phyloP scores from a whole-genome alignment of 1,140 invertebrate genomes.

The Leptoteleia sp. region DNA sequence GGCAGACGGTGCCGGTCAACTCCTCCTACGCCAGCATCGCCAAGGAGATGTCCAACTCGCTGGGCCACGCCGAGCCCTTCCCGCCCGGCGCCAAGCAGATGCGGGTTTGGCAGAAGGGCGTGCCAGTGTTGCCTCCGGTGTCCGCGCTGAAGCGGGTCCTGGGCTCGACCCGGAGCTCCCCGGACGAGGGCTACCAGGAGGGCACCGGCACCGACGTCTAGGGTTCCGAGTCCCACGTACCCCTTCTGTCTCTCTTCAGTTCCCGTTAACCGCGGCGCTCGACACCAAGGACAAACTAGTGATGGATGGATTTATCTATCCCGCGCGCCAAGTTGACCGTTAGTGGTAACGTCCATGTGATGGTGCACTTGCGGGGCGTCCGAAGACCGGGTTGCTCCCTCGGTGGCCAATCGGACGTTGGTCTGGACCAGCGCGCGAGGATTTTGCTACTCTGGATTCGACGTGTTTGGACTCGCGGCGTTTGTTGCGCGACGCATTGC shows the following conservation, averaged over 20 bases:
- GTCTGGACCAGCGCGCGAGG: no score
- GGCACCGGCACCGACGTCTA: constrained; percentile 95
- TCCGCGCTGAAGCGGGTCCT: constrained; percentile 89
- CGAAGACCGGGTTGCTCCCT: constrained; percentile 29
- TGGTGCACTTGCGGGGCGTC: constrained; percentile 43
- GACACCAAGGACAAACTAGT: constrained; percentile 64
- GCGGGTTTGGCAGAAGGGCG: constrained; percentile 91
- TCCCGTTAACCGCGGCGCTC: constrained; percentile 77
- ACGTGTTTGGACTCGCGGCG: constrained; percentile 29
- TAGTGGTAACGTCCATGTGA: constrained; percentile 71
- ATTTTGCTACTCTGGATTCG: constrained; percentile 11
- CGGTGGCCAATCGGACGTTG: not conserved
- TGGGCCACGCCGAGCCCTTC: constrained; percentile 74
- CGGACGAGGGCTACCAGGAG: constrained; percentile 95
- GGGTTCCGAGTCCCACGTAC: constrained; percentile 74
- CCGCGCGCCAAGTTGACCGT: constrained; percentile 68
- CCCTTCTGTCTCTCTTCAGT: constrained; percentile 34
- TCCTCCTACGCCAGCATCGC: constrained; percentile 83
- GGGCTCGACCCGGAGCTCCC: constrained; percentile 88
- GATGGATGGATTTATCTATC: constrained; percentile 55
- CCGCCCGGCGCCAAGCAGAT: constrained; percentile 87
- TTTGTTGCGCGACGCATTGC: constrained; percentile 62
- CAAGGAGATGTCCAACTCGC: constrained; percentile 87
- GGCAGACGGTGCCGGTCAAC: constrained; percentile 71
- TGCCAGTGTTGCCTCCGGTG: constrained; percentile 90